Conservation (phyloP, 2,113 vertebrate genomes). For the Bombycilla garrulus region DNA sequence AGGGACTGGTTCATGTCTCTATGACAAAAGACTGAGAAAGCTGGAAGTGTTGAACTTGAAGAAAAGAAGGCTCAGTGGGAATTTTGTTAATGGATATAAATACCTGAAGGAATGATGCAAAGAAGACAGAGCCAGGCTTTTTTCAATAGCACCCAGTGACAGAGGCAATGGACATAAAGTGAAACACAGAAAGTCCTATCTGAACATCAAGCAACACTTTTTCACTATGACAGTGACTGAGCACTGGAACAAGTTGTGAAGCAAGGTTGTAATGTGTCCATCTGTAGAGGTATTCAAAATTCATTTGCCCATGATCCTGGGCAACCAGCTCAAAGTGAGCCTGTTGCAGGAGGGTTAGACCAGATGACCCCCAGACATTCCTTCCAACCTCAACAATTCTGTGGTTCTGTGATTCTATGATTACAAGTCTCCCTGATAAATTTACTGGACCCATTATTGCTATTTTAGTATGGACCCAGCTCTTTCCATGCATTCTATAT, state of each 20-base stretch:
- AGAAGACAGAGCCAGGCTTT: neutral
- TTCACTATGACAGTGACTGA: neutral
- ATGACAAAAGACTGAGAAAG: neutral
- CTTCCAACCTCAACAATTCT: neutral
- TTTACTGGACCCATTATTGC: neutral
- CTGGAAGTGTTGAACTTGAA: neutral
- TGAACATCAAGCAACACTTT: neutral
- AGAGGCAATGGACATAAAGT: neutral
- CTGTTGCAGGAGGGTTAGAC: neutral
- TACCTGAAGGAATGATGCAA: neutral
- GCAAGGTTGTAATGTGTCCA: neutral
- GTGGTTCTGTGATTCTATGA: neutral
- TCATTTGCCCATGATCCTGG: neutral
- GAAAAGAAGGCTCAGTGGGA: neutral
- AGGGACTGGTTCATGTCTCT: neutral
- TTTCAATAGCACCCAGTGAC: neutral
- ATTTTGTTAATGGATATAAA: neutral
- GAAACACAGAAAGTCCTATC: neutral
- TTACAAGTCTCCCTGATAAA: neutral
- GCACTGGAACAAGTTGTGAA: neutral
- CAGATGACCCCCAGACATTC: neutral
- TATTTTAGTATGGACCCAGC: neutral
- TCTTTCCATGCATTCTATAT: neutral
- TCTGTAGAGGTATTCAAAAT: neutral
- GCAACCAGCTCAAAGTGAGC: fast-evolving